Conservation (phyloP, 64 coral and sea anemone species). For the Pocillopora damicornis region DNA sequence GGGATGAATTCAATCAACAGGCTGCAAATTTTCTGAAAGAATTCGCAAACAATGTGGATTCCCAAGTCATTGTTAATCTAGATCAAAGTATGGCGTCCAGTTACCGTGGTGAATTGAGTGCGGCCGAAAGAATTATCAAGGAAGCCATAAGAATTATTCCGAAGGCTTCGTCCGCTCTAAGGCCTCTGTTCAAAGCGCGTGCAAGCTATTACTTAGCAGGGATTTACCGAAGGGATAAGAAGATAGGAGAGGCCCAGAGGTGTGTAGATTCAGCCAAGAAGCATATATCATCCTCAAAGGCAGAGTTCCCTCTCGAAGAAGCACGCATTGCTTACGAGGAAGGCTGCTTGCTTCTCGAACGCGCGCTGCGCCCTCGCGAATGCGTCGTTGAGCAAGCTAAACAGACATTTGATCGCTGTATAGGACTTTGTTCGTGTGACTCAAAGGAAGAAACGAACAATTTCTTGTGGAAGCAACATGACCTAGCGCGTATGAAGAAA, state of each 20-base stretch:
- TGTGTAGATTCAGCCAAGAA: not conserved
- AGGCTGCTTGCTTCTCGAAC: slow-evolving; percentile 2
- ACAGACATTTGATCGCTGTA: not conserved
- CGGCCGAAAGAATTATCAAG: not conserved
- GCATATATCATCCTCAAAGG: not conserved
- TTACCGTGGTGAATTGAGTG: not conserved
- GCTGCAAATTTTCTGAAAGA: not conserved
- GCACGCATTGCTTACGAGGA: slow-evolving; percentile 1
- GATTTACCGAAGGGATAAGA: not conserved
- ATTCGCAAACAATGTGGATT: not conserved
- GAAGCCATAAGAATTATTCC: not conserved
- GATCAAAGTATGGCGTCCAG: slow-evolving; percentile 7
- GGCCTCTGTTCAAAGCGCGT: not conserved
- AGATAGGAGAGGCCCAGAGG: not conserved
- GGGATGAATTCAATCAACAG: not conserved
- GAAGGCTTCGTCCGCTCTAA: not conserved
- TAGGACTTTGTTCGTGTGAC: not conserved
- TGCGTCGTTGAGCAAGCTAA: not conserved
- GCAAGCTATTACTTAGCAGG: not conserved
- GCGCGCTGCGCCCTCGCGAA: not conserved
- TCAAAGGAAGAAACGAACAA: not conserved
- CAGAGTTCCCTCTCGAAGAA: not conserved
- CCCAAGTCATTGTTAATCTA: not conserved
- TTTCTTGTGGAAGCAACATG: not conserved
- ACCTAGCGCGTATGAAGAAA: not conserved